A percentile compares a stretch with the other conserved stretches of the same genome.
Evolutionary conservation across 1,140 invertebrate species (phyloP).

Genomic region (Varroa destructor): DNA sequence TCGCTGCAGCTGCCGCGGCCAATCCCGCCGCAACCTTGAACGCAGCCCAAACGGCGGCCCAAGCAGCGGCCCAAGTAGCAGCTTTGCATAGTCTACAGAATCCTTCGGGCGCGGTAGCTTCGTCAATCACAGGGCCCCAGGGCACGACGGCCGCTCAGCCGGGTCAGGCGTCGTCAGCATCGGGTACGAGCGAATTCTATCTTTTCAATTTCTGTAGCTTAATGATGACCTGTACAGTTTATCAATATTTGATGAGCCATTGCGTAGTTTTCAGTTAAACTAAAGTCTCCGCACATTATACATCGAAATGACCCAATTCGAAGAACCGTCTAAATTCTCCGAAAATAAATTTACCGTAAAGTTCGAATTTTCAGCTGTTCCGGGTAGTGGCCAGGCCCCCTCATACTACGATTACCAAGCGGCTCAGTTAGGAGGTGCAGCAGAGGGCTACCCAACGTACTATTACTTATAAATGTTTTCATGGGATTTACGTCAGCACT

Average conservation of each 20-base stretch:
- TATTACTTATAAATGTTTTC: not conserved
- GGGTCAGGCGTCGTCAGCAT: conserved; percentile 6
- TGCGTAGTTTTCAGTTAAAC: no score
- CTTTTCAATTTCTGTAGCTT: not conserved
- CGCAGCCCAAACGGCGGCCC: not conserved
- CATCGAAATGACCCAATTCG: no score
- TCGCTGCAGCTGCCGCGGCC: conserved; percentile 1
- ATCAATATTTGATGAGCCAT: not conserved
- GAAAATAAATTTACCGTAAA: no score
- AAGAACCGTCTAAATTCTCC: no score
- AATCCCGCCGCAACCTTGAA: conserved; percentile 3
- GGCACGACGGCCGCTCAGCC: not conserved
- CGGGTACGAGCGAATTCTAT: not conserved
- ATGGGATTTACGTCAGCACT: no score
- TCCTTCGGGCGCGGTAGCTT: not conserved
- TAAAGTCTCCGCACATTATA: no score
- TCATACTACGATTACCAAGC: conserved; percentile 26
- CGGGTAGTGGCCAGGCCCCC: not conserved
- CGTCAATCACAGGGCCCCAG: not conserved
- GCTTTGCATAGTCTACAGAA: not conserved
- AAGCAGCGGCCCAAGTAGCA: no score
- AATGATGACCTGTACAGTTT: not conserved
- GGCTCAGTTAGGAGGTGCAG: no score
- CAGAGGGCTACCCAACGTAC: conserved; percentile 16
- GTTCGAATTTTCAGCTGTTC: not conserved